Base-by-base conservation (phyloP, 2,888 invertebrate genomes). In the Epicampocera succincta region DNA sequence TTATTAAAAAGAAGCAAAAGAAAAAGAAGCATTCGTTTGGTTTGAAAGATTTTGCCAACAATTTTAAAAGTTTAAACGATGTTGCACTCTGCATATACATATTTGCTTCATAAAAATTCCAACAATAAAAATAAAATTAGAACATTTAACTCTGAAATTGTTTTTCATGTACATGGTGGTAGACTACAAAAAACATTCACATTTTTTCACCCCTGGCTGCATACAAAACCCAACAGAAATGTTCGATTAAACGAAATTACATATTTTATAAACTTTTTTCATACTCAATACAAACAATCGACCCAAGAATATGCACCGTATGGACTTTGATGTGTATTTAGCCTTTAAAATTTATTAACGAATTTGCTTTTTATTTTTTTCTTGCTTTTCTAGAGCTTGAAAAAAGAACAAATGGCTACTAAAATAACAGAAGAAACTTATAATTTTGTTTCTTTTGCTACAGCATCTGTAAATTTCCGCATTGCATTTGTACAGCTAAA, bases 391-490 rank as follows among this genome's bases (percentile, higher is more conserved):
- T 61, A 17, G 15, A 61, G 15, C 25, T 44, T 73, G 15, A 15
- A 54, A 72, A 42, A 8, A 52, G 54, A 54, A 61, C 17, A 72
- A 52, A 42, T 15, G 13, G 9, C 8, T 17, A 15, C 17, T 38
- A 15, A 38, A 17, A 58, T 33, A 9, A 52, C n/a, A 72, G 52
- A 63, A 44, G 52, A 54, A 56, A 46, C 15, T 63, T 63, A 15
- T 44, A 17, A n/a, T 44, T 46, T 12, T 46, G 15, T 68, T 46
- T 44, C 29, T 58, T 44, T 63, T 40, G 3, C 42, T 52, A 52
- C 38, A 56, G 58, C 77, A 71, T 78, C 74, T 78, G 82, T 74
- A 60, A 74, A 81, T 75, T 82, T 82, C 78, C 74, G 78, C 78
- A 82, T 82, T 71, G 50, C 65, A 29, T n/a, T n/a, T 66, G 56